A percentile compares a stretch with the other conserved stretches of the same genome.
phyloP scores from a whole-genome alignment of 2,113 vertebrate genomes.

The Lethenteron reissneri region DNA sequence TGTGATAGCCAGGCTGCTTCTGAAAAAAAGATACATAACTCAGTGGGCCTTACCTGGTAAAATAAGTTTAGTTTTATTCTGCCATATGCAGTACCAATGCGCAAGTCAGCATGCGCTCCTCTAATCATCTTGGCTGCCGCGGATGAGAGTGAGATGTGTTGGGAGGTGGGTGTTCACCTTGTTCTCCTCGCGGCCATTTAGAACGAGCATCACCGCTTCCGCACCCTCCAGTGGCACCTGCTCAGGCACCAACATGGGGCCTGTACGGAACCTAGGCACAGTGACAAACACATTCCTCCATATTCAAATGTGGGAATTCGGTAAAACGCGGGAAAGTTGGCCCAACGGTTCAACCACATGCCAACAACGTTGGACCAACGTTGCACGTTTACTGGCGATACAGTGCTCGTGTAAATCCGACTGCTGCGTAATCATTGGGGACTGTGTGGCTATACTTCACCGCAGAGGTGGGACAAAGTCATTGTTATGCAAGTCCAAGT shows the following conservation, averaged over 20 bases:
- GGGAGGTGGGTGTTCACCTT: background rate
- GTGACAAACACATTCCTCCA: background rate
- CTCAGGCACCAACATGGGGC: slow-evolving; percentile 3
- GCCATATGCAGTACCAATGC: too few relatives aligned
- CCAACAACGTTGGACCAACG: background rate
- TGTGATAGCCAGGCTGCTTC: too few relatives aligned
- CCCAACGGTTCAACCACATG: background rate
- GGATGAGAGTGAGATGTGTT: too few relatives aligned
- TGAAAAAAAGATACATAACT: too few relatives aligned
- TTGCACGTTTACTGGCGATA: background rate
- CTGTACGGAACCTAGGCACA: background rate
- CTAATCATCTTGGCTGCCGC: too few relatives aligned
- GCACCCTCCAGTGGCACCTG: background rate
- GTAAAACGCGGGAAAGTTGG: background rate
- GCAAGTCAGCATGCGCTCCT: too few relatives aligned
- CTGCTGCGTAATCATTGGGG: background rate
- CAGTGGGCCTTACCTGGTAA: too few relatives aligned
- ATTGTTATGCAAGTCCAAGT: too few relatives aligned
- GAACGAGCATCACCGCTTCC: background rate
- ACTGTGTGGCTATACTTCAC: background rate
- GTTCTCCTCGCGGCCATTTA: background rate
- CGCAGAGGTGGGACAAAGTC: too few relatives aligned
- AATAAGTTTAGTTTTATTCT: too few relatives aligned
- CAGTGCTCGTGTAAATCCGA: background rate
- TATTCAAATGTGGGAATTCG: background rate